A percentile compares a stretch with the other conserved stretches of the same genome.
Conservation (phyloP, 2,888 invertebrate species). For the Hirtodrosophila duncani region DNA sequence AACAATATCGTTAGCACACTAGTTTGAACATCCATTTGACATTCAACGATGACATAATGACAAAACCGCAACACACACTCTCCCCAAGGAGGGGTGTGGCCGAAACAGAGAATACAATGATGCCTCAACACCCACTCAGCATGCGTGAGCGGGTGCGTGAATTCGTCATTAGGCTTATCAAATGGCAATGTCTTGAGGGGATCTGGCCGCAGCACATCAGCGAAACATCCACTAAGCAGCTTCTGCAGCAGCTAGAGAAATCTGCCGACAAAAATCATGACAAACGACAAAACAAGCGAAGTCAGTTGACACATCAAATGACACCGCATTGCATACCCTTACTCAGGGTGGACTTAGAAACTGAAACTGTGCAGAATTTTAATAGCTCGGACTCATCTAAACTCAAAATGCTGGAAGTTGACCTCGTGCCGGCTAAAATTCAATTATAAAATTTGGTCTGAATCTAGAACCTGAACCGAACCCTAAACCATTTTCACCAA, state of each 20-base stretch:
- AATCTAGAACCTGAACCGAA: no score
- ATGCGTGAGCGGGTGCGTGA: conserved; percentile 36
- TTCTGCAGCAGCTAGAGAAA: conserved; percentile 12
- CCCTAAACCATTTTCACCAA: no score
- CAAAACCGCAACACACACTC: conserved; percentile 16
- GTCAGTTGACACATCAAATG: background rate
- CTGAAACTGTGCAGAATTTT: no score
- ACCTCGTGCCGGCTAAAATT: no score
- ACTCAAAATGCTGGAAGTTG: no score
- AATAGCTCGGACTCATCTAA: no score
- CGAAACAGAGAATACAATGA: no score
- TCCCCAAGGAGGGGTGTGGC: no score
- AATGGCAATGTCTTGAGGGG: conserved; percentile 54
- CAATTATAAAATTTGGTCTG: no score
- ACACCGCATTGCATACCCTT: no score
- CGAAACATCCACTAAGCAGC: conserved; percentile 11
- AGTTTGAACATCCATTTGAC: conserved; percentile 57
- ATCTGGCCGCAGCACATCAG: conserved; percentile 18
- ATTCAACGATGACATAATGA: conserved; percentile 46
- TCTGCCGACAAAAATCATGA: background rate
- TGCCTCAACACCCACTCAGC: no score
- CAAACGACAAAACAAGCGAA: background rate
- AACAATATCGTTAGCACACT: conserved; percentile 45
- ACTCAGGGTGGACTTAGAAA: no score
- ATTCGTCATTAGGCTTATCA: conserved; percentile 61